Conservation (phyloP, 2,888 invertebrate species). For the Caenorhabditis japonica region DNA sequence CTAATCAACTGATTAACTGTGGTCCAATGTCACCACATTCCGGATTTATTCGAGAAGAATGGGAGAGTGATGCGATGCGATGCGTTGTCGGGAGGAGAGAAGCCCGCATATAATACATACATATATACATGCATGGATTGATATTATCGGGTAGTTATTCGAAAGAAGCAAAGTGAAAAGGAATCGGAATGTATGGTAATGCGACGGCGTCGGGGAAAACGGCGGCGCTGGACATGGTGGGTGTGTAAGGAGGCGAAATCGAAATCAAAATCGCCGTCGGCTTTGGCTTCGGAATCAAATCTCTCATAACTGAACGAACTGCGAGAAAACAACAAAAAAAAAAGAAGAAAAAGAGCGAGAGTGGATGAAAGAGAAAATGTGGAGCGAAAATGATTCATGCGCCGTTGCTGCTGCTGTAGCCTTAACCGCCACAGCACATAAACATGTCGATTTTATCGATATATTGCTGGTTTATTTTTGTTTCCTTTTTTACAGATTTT, state of each 20-base stretch:
- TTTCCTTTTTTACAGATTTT: background rate
- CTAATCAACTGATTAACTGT: no score
- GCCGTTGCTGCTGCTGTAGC: conserved; percentile 5
- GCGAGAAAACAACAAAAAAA: conserved; percentile 13
- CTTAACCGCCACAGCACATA: conserved; percentile 34
- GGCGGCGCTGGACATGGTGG: conserved; percentile 18
- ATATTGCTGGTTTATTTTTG: background rate
- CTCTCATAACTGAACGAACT: conserved; percentile 31
- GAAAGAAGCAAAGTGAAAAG: conserved; percentile 8
- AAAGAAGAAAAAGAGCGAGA: background rate
- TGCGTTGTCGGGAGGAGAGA: conserved; percentile 7
- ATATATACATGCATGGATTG: conserved; percentile 31
- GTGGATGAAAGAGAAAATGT: background rate
- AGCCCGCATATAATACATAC: no score
- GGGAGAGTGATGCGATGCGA: no score
- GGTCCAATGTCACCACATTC: no score
- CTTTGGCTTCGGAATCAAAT: no score
- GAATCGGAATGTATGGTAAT: no score
- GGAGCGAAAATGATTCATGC: conserved; percentile 29
- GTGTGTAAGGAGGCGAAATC: no score
- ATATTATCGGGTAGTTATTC: conserved; percentile 41
- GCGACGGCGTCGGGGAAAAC: background rate
- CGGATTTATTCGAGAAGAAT: conserved; percentile 5
- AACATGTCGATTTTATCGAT: conserved; percentile 15
- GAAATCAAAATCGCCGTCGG: no score